phyloP scores from a whole-genome alignment of 2,113 vertebrate genomes.

The Mormyrus lacerda region DNA sequence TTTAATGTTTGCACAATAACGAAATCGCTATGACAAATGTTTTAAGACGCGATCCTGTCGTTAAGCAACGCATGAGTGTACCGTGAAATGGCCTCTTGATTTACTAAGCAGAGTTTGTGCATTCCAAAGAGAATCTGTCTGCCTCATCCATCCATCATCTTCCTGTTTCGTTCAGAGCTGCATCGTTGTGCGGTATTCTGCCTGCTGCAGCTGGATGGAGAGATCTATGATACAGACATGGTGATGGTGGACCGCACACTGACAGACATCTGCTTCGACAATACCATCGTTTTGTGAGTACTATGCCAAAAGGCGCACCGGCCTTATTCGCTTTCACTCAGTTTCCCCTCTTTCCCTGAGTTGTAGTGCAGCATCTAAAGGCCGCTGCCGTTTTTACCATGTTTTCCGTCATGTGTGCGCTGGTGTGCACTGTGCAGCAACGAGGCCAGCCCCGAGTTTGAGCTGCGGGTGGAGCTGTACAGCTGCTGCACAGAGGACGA shows the following conservation, averaged over 20 bases:
- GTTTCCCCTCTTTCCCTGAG: neutral
- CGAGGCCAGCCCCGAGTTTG: slow-evolving; percentile 73
- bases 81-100: neutral
- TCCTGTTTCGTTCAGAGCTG: slow-evolving; percentile 57
- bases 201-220: slow-evolving; percentile 78
- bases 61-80: neutral
- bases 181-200: slow-evolving; percentile 89
- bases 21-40: neutral
- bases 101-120: neutral
- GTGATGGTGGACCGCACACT: slow-evolving; percentile 86
- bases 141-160: neutral
- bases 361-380: neutral
- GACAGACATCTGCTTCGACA: slow-evolving; percentile 89
- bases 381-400: neutral
- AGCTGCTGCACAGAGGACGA: slow-evolving; percentile 81
- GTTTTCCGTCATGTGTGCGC: neutral
- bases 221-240: slow-evolving; percentile 90
- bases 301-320: neutral
- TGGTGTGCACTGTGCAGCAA: slow-evolving; percentile 39
- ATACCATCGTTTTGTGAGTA: slow-evolving; percentile 79
- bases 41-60: neutral
- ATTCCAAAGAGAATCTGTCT: neutral
- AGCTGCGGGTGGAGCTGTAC: slow-evolving; percentile 79
- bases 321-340: neutral
- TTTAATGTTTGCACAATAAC: neutral